Percentiles rank a stretch among this genome's conserved stretches.
Evolutionary conservation across 2,888 invertebrate genomes (phyloP).

Genomic region (Drosophila leonis): DNA sequence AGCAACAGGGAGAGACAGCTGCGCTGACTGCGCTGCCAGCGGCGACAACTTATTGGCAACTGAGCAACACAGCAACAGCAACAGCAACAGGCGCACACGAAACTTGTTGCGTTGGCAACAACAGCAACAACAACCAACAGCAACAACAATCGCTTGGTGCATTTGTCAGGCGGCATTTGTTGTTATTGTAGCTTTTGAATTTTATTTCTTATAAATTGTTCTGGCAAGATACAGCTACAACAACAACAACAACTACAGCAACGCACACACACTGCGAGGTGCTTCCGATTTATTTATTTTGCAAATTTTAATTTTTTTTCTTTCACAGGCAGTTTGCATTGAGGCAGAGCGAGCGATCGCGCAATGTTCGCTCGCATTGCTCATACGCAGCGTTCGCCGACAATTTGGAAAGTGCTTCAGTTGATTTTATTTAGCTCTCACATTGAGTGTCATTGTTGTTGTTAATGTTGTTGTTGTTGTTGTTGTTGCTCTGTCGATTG

Average conservation of each 20-base stretch:
- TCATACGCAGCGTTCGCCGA: slow-evolving; percentile 65
- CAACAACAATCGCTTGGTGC: slow-evolving; percentile 60
- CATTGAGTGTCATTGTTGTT: slow-evolving; percentile 15
- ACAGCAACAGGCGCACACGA: slow-evolving; percentile 46
- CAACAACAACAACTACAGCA: slow-evolving; percentile 7
- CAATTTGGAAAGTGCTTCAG: slow-evolving; percentile 71
- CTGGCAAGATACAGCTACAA: slow-evolving; percentile 58
- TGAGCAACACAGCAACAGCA: slow-evolving; percentile 26
- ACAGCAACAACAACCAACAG: slow-evolving; percentile 38
- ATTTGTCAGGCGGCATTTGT: slow-evolving; percentile 53
- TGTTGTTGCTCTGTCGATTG: slow-evolving; percentile 27
- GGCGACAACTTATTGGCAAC: slow-evolving; percentile 76
- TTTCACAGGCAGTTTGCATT: slow-evolving; percentile 59
- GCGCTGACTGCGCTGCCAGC: slow-evolving; percentile 61
- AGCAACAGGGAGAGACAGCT: slow-evolving; percentile 51
- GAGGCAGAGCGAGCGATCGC: slow-evolving; percentile 41
- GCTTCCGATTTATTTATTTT: slow-evolving; percentile 76
- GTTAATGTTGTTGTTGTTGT: slow-evolving; percentile 35
- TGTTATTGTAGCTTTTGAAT: slow-evolving; percentile 33
- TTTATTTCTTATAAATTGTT: slow-evolving; percentile 67
- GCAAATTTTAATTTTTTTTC: slow-evolving; percentile 39
- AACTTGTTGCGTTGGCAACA: slow-evolving; percentile 76
- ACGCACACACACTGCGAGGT: slow-evolving; percentile 43
- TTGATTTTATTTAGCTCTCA: slow-evolving; percentile 20
- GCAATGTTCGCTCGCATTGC: slow-evolving; percentile 53